Evolutionary conservation across 2,113 vertebrate species (phyloP).

Genomic region (Lampris incognitus): DNA sequence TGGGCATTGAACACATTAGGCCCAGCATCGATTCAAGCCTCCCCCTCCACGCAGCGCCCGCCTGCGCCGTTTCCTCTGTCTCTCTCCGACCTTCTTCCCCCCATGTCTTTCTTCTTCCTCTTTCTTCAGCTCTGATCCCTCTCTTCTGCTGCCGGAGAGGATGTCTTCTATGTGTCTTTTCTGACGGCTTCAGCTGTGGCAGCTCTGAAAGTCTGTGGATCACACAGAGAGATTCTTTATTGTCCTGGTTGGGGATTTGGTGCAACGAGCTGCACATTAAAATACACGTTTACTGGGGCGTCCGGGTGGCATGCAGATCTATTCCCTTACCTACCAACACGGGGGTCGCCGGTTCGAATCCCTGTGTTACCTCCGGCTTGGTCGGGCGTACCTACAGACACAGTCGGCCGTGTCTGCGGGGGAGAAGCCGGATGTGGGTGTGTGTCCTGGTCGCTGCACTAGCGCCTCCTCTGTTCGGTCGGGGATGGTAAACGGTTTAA

Average conservation of each 20-base stretch:
- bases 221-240: no score
- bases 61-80: constrained; percentile 11
- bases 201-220: no score
- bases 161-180: neutral
- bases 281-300: neutral
- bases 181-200: neutral
- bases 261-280: no score
- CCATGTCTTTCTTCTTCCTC: constrained; percentile 23
- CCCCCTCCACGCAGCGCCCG: constrained; percentile 7
- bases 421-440: no score
- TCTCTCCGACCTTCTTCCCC: neutral
- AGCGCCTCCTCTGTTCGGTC: no score
- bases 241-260: no score
- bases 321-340: no score
- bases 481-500: neutral
- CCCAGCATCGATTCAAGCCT: constrained; percentile 65
- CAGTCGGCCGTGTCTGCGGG: no score
- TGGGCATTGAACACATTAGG: constrained; percentile 71
- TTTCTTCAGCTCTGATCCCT: constrained; percentile 11
- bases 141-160: constrained; percentile 20
- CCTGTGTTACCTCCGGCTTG: neutral
- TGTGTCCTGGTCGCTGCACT: no score
- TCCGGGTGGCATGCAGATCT: no score
- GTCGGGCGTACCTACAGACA: no score
- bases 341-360: neutral